Percentiles rank a stretch among this genome's conserved stretches.
Conservation (phyloP, 1,140 invertebrate species). For the Heliconius nattereri region DNA sequence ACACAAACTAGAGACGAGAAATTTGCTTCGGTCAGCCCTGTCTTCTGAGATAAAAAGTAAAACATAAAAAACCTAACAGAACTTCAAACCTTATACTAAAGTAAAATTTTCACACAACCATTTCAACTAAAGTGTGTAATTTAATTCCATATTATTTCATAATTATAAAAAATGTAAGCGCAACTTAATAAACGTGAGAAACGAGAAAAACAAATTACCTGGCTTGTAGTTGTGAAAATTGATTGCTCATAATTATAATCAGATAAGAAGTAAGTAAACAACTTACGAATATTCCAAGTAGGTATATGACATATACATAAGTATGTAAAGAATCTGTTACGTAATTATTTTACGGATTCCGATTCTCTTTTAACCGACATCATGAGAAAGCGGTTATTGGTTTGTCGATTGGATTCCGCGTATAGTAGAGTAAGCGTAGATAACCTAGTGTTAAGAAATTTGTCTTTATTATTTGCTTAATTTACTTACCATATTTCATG, state of each 20-base stretch:
- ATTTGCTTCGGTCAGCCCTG: no score
- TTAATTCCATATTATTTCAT: slow-evolving; percentile 1
- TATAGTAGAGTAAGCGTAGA: no score
- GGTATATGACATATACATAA: neutral
- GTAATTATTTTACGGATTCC: no score
- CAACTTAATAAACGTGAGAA: slow-evolving; percentile 10
- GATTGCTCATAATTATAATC: slow-evolving; percentile 10
- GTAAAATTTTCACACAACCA: neutral
- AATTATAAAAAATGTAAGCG: slow-evolving; percentile 4
- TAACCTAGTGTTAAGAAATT: no score
- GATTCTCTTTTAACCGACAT: no score
- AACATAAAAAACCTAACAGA: neutral
- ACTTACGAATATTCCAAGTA: neutral
- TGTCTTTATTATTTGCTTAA: no score
- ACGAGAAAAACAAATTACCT: slow-evolving; percentile 1
- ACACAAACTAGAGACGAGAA: no score
- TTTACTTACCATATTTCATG: no score
- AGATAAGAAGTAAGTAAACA: neutral
- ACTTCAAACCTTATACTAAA: neutral
- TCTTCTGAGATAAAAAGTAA: neutral
- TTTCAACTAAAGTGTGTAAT: neutral
- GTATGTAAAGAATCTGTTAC: neutral
- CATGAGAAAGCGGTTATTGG: no score
- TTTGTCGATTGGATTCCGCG: no score
- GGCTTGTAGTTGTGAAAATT: neutral